These are phyloP conservation scores for Zaprionus lineosus DNA, from an alignment of 2,888 invertebrate genomes.

Conservation along the genomic window DNA sequence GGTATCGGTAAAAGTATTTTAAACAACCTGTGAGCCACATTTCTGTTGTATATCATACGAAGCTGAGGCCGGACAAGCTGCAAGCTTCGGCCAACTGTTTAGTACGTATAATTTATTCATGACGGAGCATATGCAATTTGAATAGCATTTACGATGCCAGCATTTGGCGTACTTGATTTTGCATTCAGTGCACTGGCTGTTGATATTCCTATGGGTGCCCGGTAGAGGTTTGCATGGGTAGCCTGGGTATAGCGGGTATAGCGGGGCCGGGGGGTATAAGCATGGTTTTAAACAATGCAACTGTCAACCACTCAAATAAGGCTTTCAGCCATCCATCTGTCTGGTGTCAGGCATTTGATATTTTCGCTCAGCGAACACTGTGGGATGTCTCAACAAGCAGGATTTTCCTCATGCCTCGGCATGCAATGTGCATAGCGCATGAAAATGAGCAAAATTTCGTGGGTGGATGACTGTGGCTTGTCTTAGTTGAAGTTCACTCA, in stretches of 20 bases:
- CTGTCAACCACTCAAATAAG: conserved; percentile 6
- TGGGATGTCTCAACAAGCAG: conserved; percentile 40
- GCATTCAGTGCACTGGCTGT: conserved; percentile 11
- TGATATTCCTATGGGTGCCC: too few species aligned
- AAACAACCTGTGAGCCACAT: too few species aligned
- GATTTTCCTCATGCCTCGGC: conserved; percentile 39
- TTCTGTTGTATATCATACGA: neutral
- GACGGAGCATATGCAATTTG: conserved; percentile 40
- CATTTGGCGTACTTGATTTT: conserved; percentile 20
- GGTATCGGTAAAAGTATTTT: too few species aligned
- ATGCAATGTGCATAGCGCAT: conserved; percentile 17
- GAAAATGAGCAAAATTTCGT: conserved; percentile 39
- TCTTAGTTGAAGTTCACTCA: conserved; percentile 15
- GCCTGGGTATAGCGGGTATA: too few species aligned
- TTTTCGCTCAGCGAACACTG: conserved; percentile 33
- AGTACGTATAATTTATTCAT: conserved; percentile 41
- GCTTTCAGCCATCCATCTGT: conserved; percentile 24
- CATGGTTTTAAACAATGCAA: conserved; percentile 42
- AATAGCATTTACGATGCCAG: conserved; percentile 22
- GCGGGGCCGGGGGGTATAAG: conserved; percentile 10
- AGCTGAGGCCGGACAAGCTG: conserved; percentile 7
- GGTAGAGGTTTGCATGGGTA: too few species aligned
- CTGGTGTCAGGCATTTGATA: conserved; percentile 46
- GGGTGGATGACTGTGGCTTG: conserved; percentile 9
- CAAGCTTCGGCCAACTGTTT: conserved; percentile 20